phyloP scores from a whole-genome alignment of 2,888 invertebrate species.

The Chaitophorus viminalis region DNA sequence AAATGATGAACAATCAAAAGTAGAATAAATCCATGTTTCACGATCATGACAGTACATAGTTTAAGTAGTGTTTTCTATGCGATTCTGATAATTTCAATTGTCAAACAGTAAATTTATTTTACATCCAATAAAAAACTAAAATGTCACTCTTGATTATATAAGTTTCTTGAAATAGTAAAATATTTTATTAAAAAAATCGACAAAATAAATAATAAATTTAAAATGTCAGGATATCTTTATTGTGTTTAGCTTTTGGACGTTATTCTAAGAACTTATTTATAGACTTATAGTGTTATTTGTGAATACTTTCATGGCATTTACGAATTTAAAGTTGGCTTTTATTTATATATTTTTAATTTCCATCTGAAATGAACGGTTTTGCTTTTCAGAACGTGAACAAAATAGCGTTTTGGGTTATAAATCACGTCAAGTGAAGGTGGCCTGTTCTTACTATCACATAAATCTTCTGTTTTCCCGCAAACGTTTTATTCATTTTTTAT shows the following conservation, averaged over 20 bases:
- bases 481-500: conserved; percentile 51
- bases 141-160: not conserved
- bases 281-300: conserved; percentile 61
- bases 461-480: conserved; percentile 51
- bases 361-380: conserved; percentile 37
- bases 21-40: too few relatives aligned
- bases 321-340: conserved; percentile 40
- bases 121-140: not conserved
- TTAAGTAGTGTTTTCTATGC: too few relatives aligned
- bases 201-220: conserved; percentile 31
- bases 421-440: conserved; percentile 59
- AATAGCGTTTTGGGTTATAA: conserved; percentile 59
- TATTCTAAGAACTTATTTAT: conserved; percentile 56
- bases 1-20: too few relatives aligned
- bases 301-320: conserved; percentile 48
- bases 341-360: conserved; percentile 57
- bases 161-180: not conserved
- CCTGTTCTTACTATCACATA: conserved; percentile 56
- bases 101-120: not conserved
- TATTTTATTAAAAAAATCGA: conserved; percentile 15
- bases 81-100: too few relatives aligned
- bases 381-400: conserved; percentile 57
- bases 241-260: conserved; percentile 31
- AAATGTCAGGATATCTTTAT: conserved; percentile 22
- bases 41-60: too few relatives aligned